Evolutionary conservation across 1,140 invertebrate genomes (phyloP).

Genomic region (Ceratina calcarata): DNA sequence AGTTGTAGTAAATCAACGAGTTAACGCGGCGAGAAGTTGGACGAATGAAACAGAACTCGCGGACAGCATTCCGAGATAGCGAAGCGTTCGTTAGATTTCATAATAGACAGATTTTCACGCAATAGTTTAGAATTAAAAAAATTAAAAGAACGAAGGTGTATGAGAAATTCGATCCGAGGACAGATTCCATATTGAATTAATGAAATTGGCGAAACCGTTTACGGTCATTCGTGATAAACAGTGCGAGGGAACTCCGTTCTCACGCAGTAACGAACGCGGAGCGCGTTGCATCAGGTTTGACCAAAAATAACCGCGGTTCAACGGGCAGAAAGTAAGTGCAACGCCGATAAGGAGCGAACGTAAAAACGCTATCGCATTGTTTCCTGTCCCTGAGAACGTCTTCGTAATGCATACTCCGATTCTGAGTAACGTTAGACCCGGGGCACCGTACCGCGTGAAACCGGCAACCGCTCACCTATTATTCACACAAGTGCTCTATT

Average conservation of each 20-base stretch:
- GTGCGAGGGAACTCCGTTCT: neutral
- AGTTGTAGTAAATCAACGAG: constrained; percentile 8
- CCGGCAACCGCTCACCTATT: constrained; percentile 20
- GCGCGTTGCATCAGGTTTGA: neutral
- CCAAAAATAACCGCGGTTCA: neutral
- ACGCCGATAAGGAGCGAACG: constrained; percentile 4
- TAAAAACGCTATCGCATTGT: constrained; percentile 25
- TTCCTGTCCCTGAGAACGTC: constrained; percentile 25
- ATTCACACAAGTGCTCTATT: constrained; percentile 51
- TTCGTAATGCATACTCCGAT: constrained; percentile 29
- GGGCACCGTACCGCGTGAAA: constrained; percentile 10
- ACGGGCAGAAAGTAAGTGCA: neutral
- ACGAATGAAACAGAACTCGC: neutral
- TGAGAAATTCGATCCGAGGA: too few relatives aligned
- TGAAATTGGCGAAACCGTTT: too few relatives aligned
- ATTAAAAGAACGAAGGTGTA: too few relatives aligned
- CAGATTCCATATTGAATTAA: too few relatives aligned
- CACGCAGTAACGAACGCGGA: neutral
- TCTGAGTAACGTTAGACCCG: constrained; percentile 40
- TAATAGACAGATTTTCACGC: too few relatives aligned
- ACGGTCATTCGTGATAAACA: neutral
- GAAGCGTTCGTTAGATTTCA: too few relatives aligned
- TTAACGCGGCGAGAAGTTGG: neutral
- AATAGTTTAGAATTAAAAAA: too few relatives aligned
- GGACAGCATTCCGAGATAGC: neutral